These are phyloP conservation scores for Apaloderma vittatum DNA, from an alignment of 2,113 vertebrate species.

Conservation along the genomic window DNA sequence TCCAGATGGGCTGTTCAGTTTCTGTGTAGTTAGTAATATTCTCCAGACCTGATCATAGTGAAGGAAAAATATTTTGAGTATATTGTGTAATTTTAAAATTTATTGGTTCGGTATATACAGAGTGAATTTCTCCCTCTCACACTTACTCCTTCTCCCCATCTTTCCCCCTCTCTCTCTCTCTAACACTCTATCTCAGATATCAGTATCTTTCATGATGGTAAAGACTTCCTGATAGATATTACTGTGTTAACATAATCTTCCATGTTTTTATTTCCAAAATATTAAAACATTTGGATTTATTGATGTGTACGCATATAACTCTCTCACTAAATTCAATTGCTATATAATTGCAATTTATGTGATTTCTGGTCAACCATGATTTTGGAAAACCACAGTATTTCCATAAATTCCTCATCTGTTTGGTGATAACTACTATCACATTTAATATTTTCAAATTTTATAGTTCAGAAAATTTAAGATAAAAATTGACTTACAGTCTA, in stretches of 20 bases:
- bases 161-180: background rate
- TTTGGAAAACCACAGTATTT: background rate
- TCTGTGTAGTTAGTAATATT: background rate
- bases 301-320: background rate
- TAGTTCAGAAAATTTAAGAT: background rate
- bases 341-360: background rate
- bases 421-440: background rate
- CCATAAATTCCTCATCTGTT: background rate
- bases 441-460: background rate
- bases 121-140: background rate
- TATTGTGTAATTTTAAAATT: background rate
- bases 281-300: background rate
- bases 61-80: background rate
- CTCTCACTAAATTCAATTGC: background rate
- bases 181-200: background rate
- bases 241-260: background rate
- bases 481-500: background rate
- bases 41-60: background rate
- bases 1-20: background rate
- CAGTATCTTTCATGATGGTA: background rate
- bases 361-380: background rate
- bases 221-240: background rate
- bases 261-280: background rate
- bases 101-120: background rate
- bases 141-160: fast-evolving